Evolutionary conservation across 2,888 invertebrate species (phyloP).

Genomic region (Spodoptera exigua): DNA sequence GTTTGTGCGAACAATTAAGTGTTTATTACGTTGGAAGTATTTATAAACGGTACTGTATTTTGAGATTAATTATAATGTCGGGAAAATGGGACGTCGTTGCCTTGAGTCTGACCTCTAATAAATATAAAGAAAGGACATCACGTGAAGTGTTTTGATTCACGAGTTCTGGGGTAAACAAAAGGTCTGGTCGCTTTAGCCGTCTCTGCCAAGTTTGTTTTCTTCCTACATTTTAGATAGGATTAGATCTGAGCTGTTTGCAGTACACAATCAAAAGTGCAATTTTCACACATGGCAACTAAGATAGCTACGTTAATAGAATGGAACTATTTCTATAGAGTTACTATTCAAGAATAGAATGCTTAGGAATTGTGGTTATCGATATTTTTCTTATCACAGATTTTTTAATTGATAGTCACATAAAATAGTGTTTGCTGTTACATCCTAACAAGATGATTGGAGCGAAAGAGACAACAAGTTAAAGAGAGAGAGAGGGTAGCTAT

Average conservation of each 20-base stretch:
- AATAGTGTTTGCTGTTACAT: too few relatives aligned
- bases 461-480: too few relatives aligned
- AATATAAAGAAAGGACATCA: conserved; percentile 50
- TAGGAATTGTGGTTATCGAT: too few relatives aligned
- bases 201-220: conserved; percentile 12
- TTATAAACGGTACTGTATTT: conserved; percentile 42
- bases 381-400: too few relatives aligned
- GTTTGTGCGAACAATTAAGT: conserved; percentile 41
- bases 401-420: too few relatives aligned
- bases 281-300: too few relatives aligned
- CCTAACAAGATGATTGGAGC: too few relatives aligned
- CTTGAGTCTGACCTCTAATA: conserved; percentile 50
- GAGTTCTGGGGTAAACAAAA: conserved; percentile 30
- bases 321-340: too few relatives aligned
- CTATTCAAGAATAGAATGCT: too few relatives aligned
- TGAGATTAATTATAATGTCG: conserved; percentile 42
- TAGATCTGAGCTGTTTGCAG: conserved; percentile 8
- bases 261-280: too few relatives aligned
- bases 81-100: conserved; percentile 48
- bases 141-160: conserved; percentile 41
- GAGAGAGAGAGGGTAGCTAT: too few relatives aligned
- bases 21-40: conserved; percentile 36
- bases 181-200: conserved; percentile 20
- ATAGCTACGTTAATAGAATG: too few relatives aligned
- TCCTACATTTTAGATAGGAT: conserved; percentile 18